phyloP scores from a whole-genome alignment of 2,113 vertebrate species.

The Vulpes lagopus region DNA sequence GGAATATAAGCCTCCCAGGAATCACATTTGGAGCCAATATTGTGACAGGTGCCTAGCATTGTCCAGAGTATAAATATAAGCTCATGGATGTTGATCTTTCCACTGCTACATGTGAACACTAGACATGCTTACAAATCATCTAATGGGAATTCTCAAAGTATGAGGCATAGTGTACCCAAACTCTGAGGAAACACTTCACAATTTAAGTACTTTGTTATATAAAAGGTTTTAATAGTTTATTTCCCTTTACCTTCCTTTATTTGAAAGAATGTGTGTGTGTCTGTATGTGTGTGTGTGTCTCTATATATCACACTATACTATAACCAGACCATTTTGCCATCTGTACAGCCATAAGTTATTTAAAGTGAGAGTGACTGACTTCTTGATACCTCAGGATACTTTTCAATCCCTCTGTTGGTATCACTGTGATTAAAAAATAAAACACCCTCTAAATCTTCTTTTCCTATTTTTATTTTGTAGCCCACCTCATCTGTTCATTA shows the following conservation, averaged over 20 bases:
- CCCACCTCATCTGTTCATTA: neutral
- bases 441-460: neutral
- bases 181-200: slow-evolving; percentile 16
- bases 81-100: slow-evolving; percentile 51
- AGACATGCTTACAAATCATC: neutral
- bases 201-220: neutral
- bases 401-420: neutral
- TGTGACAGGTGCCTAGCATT: slow-evolving; percentile 53
- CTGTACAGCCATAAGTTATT: neutral
- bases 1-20: neutral
- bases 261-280: neutral
- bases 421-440: neutral
- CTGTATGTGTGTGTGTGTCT: neutral
- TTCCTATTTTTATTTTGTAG: neutral
- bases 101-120: neutral
- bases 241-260: neutral
- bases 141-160: slow-evolving; percentile 41
- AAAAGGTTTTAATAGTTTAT: neutral
- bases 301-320: neutral
- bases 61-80: slow-evolving; percentile 31
- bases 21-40: neutral
- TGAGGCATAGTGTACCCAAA: neutral
- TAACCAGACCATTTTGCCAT: neutral
- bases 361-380: neutral
- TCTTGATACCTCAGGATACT: neutral